phyloP scores from a whole-genome alignment of 2,888 invertebrate genomes.

The Pterobdella sp. region DNA sequence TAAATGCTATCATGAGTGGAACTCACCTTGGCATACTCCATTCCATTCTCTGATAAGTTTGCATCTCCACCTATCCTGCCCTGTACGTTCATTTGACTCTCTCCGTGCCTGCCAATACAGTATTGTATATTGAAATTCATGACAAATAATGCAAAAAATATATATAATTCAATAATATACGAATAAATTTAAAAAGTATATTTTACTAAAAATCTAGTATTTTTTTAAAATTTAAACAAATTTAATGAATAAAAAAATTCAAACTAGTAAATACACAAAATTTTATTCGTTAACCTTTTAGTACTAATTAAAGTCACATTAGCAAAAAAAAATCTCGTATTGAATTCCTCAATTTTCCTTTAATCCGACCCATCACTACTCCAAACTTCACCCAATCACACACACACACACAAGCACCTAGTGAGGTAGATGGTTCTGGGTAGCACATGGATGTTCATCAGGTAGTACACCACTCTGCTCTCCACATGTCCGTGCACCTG shows the following conservation, averaged over 20 bases:
- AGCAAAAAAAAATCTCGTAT: no score
- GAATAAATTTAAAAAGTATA: no score
- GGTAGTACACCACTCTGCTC: constrained; percentile 91
- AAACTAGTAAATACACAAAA: no score
- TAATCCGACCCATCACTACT: background rate
- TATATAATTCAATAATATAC: no score
- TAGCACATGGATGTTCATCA: constrained; percentile 98
- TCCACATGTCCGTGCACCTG: constrained; percentile 71
- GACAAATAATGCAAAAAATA: no score
- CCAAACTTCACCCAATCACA: background rate
- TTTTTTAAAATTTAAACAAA: no score
- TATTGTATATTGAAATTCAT: no score
- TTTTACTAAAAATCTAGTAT: no score
- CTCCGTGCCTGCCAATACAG: constrained; percentile 71
- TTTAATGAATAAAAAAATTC: no score
- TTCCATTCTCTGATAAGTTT: constrained; percentile 72
- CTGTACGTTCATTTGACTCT: constrained; percentile 82
- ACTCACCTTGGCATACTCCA: constrained; percentile 42
- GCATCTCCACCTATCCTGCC: constrained; percentile 96
- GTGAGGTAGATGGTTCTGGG: constrained; percentile 94
- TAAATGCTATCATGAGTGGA: background rate
- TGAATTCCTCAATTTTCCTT: no score
- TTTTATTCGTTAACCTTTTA: no score
- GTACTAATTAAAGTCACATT: no score
- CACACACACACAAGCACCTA: constrained; percentile 59